Base-by-base conservation (phyloP, 2,797 vertebrate species). In the Prunella strophiata region DNA sequence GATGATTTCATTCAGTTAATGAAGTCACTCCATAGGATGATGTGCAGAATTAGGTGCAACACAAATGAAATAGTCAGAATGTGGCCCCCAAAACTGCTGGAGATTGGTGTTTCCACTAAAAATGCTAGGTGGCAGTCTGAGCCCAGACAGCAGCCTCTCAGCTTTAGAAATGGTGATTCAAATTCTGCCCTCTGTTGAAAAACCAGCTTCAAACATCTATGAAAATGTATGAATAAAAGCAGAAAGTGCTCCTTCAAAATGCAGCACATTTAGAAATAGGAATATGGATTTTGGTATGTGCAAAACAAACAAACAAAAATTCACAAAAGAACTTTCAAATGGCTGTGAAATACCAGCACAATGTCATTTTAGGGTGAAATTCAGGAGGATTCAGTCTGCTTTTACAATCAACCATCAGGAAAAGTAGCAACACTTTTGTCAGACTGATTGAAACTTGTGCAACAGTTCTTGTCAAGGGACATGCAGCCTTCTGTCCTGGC, bases 51-150 rank as follows among this genome's bases (percentile, higher is more conserved):
- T 76, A 71, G 21, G 23, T 52, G 18, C 22, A 80, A 63, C 25
- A 9, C 45, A 73, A 71, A 34, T 48, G 30, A 76, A 78, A 23
- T 16, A 72, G 79, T 55, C 66, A 81, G 70, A 67, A 57, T 12
- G 20, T 66, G 61, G 8, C 23, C 34, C 10, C 13, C n/a, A 43
- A 45, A 59, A 48, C 20, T 17, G 42, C 4, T 34, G 25, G 19
- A 79, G 52, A 27, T 5, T 34, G 59, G 20, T 27, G 52, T 59
- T 89, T 70, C 57, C 57, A 42, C 50, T 71, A 45, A 36, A 62
- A 92, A 48, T 62, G 20, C 80, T 94, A 88, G 54, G 67, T 79
- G 80, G 91, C 84, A 96, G 83, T n/a, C 70, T 78, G 12, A 72
- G 40, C 30, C 43, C 62, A 71, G 42, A 25, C 10, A 88, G 48